Base-by-base conservation (phyloP, 1,140 invertebrate species). In the Cotesia vestalis region DNA sequence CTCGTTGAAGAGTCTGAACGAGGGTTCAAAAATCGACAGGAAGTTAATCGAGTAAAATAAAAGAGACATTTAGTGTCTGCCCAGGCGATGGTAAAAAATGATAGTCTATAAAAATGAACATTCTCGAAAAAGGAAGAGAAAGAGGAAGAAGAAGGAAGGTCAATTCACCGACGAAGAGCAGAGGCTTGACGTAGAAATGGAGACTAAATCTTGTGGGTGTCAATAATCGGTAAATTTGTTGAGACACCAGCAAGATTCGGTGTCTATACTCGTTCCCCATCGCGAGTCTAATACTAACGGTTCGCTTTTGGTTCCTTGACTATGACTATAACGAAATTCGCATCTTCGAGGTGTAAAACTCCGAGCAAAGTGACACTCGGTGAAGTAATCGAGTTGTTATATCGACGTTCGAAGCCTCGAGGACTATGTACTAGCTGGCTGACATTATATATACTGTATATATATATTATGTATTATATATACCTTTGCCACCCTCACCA, bases 381-480 rank as follows among this genome's bases (percentile, higher is more conserved):
- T 67, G 66, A 38, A 67, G 66, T 67, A 67, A 67, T 67, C 66
- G 66, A 67, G 66, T 67, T 67, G 66, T 67, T 67, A 67, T 67
- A 67, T 67, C 66, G 66, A 67, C 66, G 46, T 67, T 12, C 20
- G 3, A 12, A 51, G 66, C 14, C 38, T 17, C 4, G 66, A 46
- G 40, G 6, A 46, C 40, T 46, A 46, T 46, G 40, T 46, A 46
- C 40, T 11, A 52, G n/a, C 8, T 9, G n/a, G 51, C 9, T 11
- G 51, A 52, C 9, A 4, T 52, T 52, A 52, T 52, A 52, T 52
- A 52, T 52, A 52, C 3, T n/a, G n/a, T 52, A 52, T 52, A 9
- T n/a, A 1, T 52, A 52, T 52, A 9, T 62, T 27, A 27, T 27
- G 27, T 27, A 27, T 27, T 27, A 27, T 27, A 27, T 3, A 27